A percentile compares a stretch with the other conserved stretches of the same genome.
These are phyloP conservation scores for Periparus ater DNA, from an alignment of 2,797 vertebrate species.

Conservation along the genomic window DNA sequence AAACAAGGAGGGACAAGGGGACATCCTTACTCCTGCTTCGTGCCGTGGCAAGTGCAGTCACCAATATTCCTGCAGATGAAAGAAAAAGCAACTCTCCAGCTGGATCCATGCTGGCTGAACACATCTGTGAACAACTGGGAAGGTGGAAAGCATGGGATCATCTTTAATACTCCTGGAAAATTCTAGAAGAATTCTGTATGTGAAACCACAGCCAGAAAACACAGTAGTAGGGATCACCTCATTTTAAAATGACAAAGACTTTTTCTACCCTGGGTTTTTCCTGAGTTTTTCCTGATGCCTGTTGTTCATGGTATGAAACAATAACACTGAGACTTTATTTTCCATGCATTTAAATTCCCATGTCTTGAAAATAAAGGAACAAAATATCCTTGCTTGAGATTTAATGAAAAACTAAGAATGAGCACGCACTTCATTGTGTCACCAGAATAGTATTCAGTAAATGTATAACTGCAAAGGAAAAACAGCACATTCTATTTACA, in stretches of 20 bases:
- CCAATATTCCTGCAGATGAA: background rate
- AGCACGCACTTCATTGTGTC: background rate
- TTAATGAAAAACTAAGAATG: background rate
- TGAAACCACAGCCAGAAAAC: background rate
- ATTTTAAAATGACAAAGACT: background rate
- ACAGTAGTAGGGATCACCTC: background rate
- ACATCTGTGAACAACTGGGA: background rate
- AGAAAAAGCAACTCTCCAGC: background rate
- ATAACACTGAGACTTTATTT: background rate
- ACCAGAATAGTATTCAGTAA: background rate
- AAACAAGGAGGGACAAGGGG: background rate
- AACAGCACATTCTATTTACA: background rate
- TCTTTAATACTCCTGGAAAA: background rate
- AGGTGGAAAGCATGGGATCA: background rate
- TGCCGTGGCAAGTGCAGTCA: background rate
- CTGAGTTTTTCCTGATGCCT: background rate
- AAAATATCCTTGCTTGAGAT: background rate
- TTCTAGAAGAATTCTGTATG: background rate
- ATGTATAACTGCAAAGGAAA: background rate
- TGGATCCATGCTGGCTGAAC: background rate
- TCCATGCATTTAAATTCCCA: background rate
- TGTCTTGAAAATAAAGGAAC: background rate
- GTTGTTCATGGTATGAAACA: background rate
- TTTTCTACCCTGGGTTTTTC: background rate
- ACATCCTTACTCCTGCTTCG: accelerated